phyloP scores from a whole-genome alignment of 2,888 invertebrate species.

The Caenorhabditis uteleia region DNA sequence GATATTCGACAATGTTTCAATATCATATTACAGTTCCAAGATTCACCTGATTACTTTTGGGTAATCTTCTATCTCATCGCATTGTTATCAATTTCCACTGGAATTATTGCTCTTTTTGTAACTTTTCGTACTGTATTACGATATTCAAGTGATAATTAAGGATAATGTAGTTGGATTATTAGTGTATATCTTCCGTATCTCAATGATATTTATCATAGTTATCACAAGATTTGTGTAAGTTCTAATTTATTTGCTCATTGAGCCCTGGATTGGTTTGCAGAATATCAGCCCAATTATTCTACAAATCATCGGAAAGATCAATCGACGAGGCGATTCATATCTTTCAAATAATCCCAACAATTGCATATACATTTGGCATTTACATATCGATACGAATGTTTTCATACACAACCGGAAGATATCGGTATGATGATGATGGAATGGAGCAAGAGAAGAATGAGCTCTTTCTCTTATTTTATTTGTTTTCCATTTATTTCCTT shows the following conservation, averaged over 20 bases:
- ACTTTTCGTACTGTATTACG: background rate
- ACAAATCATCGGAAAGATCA: background rate
- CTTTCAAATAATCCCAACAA: slow-evolving; percentile 2
- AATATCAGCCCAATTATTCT: too few species aligned
- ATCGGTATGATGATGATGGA: slow-evolving; percentile 29
- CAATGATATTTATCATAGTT: slow-evolving; percentile 7
- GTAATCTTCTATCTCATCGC: slow-evolving; percentile 13
- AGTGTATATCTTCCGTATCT: slow-evolving; percentile 13
- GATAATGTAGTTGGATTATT: background rate
- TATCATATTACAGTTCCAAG: background rate
- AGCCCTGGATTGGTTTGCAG: too few species aligned
- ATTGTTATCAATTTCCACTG: slow-evolving; percentile 5
- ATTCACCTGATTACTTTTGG: slow-evolving; percentile 7
- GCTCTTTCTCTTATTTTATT: slow-evolving; percentile 2
- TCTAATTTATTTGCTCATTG: too few species aligned
- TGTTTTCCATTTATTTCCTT: slow-evolving; percentile 7
- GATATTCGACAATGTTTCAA: background rate
- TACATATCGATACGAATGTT: slow-evolving; percentile 20
- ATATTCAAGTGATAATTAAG: background rate
- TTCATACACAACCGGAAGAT: slow-evolving; percentile 22
- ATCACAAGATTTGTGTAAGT: slow-evolving; percentile 20
- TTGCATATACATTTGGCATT: slow-evolving; percentile 22
- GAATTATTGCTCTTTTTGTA: slow-evolving; percentile 17
- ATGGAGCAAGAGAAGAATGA: too few species aligned
- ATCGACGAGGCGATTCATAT: background rate